Evolutionary conservation across 2,888 invertebrate species (phyloP), one percentile per base, ranked within the genome.

Genomic region (Congeria kusceri): DNA sequence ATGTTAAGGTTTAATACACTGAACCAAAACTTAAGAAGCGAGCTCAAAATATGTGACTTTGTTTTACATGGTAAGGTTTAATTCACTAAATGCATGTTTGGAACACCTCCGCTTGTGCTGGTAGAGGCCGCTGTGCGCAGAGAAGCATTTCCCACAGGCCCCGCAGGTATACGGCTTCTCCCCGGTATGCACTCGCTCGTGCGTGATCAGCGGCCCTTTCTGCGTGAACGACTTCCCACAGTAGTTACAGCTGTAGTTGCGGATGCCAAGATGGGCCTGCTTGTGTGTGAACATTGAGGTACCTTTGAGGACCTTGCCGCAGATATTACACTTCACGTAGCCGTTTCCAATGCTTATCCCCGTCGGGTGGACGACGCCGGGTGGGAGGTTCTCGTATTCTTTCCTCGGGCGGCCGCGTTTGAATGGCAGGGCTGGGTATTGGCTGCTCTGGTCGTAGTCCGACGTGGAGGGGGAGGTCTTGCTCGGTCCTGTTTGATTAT

Each of bases 201-300:
- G 78, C 20, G 78, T 78, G 13, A 78, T 70, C 25, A 78, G 68
- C 3, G 78, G 73, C 23, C 73, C 78, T 57, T 78, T 78, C 57
- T 78, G 78, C 25, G 73, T 69, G 64, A 78, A 78, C n/a, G 63
- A 64, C 61, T 78, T 78, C 13, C 69, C 78, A 44, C 78, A 78
- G 39, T 46, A 80, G 20, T 80, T 75, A 65, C 80, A 80, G n/a
- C 76, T 57, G 28, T 72, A 76, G 44, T 72, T 76, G 23, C 72
- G 67, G 23, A 80, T 80, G 18, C 80, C 80, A 20, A 80, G 59
- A 69, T 80, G 80, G 0, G 76, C 67, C 49, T 80, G 80, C 53
- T 76, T 68, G 46, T 80, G 80, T 32, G 72, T 72, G 28, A 76
- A 76, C 71, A 80, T 76, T 2, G 80, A 80, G 18, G 80, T 72